phyloP scores from a whole-genome alignment of 2,888 invertebrate species.

The Lissonota sp. region DNA sequence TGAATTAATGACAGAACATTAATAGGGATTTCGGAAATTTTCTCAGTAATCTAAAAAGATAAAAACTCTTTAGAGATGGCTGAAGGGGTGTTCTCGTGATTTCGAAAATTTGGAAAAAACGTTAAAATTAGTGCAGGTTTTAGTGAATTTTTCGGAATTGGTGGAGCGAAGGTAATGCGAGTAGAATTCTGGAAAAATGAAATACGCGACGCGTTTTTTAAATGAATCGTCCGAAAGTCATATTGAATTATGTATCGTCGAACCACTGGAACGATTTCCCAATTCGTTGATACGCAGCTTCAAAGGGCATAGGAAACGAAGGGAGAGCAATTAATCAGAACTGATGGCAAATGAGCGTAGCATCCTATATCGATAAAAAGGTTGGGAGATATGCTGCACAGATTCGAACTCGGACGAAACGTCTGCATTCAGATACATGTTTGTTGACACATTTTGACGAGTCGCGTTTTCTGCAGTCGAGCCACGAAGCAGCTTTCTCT shows the following conservation, averaged over 20 bases:
- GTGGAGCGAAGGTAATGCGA: too few species aligned
- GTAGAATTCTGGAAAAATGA: too few species aligned
- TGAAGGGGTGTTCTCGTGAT: not conserved
- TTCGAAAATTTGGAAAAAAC: too few species aligned
- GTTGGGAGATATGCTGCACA: not conserved
- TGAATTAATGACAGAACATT: not conserved
- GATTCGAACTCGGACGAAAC: not conserved
- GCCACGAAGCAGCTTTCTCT: too few species aligned
- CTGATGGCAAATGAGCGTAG: slow-evolving; percentile 17
- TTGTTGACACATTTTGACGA: too few species aligned
- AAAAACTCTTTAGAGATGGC: not conserved
- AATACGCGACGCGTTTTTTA: too few species aligned
- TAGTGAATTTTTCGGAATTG: too few species aligned
- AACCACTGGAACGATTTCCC: not conserved
- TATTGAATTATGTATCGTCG: too few species aligned
- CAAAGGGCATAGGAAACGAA: slow-evolving; percentile 6
- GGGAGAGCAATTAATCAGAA: slow-evolving; percentile 2
- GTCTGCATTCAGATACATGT: too few species aligned
- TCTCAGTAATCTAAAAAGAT: not conserved
- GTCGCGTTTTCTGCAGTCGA: too few species aligned
- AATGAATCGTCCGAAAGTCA: too few species aligned
- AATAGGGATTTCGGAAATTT: not conserved
- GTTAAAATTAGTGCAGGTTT: too few species aligned
- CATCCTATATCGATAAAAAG: not conserved
- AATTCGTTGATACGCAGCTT: not conserved